Percentiles rank a stretch among this genome's conserved stretches.
Conservation (phyloP, 1,140 invertebrate genomes). For the Archivesica marissinica region DNA sequence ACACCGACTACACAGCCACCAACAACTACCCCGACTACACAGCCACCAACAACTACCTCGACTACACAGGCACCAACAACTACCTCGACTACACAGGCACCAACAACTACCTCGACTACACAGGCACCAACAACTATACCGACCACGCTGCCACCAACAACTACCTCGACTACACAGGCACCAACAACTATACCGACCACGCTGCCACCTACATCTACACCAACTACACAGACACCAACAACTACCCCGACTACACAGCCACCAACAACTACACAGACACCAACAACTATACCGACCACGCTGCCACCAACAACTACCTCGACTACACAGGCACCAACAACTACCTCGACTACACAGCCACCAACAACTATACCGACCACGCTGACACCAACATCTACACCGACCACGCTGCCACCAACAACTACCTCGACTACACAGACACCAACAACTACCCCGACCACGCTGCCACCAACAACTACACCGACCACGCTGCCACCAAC, state of each 20-base stretch:
- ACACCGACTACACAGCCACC: background rate
- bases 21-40: background rate
- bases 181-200: background rate
- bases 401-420: background rate
- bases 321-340: background rate
- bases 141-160: background rate
- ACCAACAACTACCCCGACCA: background rate
- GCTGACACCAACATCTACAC: no score
- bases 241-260: background rate
- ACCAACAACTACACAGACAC: no score
- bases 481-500: background rate
- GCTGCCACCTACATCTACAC: no score
- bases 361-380: background rate
- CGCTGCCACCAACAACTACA: background rate
- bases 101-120: background rate
- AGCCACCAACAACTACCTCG: background rate
- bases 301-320: background rate
- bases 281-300: no score
- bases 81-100: background rate
- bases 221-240: background rate
- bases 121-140: background rate
- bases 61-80: background rate
- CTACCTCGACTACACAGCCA: background rate
- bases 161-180: background rate
- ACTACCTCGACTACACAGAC: background rate